Evolutionary conservation across 2,113 vertebrate genomes (phyloP).

Genomic region (Chrysochloris asiatica): DNA sequence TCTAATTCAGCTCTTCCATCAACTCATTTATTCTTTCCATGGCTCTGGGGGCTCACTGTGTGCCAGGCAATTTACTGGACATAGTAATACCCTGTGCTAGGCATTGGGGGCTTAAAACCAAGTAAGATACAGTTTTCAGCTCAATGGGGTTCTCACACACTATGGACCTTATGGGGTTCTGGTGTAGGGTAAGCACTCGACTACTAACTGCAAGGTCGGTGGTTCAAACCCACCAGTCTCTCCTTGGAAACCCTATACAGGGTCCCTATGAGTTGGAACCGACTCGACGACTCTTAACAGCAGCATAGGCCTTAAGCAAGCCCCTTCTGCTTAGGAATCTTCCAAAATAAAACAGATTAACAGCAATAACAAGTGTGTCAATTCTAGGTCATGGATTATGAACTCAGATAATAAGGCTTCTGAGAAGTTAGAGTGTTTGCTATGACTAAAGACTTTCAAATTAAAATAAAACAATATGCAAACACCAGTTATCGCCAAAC

Average conservation of each 20-base stretch:
- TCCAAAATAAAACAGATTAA: background rate
- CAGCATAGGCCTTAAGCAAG: too few relatives aligned
- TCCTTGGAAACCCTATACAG: too few relatives aligned
- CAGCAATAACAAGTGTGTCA: background rate
- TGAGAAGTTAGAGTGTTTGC: slow-evolving; percentile 22
- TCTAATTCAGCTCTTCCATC: slow-evolving; percentile 38
- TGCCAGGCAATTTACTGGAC: background rate
- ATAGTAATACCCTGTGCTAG: background rate
- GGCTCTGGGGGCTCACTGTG: slow-evolving; percentile 16
- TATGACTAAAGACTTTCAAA: slow-evolving; percentile 21
- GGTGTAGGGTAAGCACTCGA: too few relatives aligned
- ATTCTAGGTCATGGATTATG: background rate
- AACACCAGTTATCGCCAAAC: background rate
- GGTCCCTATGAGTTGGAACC: too few relatives aligned
- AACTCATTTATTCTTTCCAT: slow-evolving; percentile 19
- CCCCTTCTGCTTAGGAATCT: background rate
- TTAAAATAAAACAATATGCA: background rate
- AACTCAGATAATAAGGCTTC: slow-evolving; percentile 1
- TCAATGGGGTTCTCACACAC: background rate
- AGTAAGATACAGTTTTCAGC: background rate
- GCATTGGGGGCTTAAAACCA: background rate
- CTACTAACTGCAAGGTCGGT: too few relatives aligned
- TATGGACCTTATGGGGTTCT: background rate
- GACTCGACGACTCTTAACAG: too few relatives aligned
- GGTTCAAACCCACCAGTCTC: too few relatives aligned